These are phyloP conservation scores for Thymallus thymallus DNA, from an alignment of 2,113 vertebrate genomes.

Conservation along the genomic window DNA sequence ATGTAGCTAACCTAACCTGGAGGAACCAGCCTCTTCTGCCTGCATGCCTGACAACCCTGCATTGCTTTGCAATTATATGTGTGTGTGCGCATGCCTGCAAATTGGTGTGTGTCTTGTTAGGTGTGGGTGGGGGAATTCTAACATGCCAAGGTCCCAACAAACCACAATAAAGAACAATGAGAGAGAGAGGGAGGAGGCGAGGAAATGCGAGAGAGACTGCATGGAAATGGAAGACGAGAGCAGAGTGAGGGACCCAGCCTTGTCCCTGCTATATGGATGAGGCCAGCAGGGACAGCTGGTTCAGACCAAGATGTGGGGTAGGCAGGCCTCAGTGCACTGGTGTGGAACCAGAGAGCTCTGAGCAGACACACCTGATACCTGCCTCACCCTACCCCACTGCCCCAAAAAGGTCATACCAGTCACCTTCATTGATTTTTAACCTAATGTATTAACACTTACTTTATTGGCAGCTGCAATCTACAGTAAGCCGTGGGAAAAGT, in stretches of 20 bases:
- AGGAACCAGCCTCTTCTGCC: neutral
- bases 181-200: conserved; percentile 16
- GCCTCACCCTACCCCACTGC: neutral
- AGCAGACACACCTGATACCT: conserved; percentile 48
- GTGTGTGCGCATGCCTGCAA: neutral
- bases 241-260: conserved; percentile 29
- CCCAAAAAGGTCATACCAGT: no score
- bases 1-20: neutral
- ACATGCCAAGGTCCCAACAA: conserved; percentile 25
- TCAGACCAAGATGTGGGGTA: conserved; percentile 38
- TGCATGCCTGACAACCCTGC: neutral
- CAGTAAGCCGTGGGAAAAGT: no score
- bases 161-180: conserved; percentile 22
- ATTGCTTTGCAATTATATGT: neutral
- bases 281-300: conserved; percentile 47
- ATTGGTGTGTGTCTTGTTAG: neutral
- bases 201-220: no score
- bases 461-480: no score
- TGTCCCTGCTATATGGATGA: conserved; percentile 11
- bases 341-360: conserved; percentile 39
- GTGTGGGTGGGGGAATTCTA: conserved; percentile 46
- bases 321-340: conserved; percentile 35
- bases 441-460: no score
- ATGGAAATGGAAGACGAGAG: conserved; percentile 6
- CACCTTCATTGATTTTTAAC: no score